These are phyloP conservation scores for zebrafish (Danio rerio) DNA, from an alignment of 2,113 vertebrate genomes.

Conservation along the genomic window DNA sequence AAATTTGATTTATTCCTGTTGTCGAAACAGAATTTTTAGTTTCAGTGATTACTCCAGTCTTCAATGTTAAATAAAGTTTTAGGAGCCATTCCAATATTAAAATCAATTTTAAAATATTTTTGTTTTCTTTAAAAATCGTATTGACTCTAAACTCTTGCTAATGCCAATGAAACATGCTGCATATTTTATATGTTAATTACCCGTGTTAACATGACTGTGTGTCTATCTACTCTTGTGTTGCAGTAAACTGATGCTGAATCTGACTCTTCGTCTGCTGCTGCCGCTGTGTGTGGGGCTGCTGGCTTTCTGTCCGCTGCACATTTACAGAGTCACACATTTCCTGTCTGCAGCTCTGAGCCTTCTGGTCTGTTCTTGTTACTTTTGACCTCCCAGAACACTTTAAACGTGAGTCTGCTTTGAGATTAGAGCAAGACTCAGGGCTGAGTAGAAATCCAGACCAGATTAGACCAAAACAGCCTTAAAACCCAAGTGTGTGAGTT, in stretches of 20 bases:
- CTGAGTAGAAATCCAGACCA: constrained; percentile 5
- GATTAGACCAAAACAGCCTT: constrained; percentile 55
- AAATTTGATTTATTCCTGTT: no score
- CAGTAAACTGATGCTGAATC: constrained; percentile 85
- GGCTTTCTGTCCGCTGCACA: constrained; percentile 86
- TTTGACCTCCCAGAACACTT: constrained; percentile 71
- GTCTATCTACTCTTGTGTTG: constrained; percentile 45
- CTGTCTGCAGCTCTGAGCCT: constrained; percentile 80
- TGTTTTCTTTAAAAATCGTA: no score
- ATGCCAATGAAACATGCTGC: no score
- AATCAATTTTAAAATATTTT: no score
- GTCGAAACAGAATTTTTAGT: no score
- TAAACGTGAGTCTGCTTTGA: constrained; percentile 22
- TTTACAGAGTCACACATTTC: constrained; percentile 88
- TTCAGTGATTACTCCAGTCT: no score
- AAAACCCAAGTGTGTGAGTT: constrained; percentile 60
- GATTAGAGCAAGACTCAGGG: constrained; percentile 21
- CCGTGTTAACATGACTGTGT: not conserved
- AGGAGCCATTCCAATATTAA: no score
- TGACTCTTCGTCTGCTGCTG: constrained; percentile 79
- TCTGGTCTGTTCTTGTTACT: constrained; percentile 81
- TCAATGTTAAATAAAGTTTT: no score
- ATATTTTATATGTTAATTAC: not conserved
- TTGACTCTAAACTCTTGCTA: no score
- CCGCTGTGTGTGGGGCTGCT: constrained; percentile 84